Conservation (phyloP, 2,797 vertebrate genomes). For the Mus minutoides region DNA sequence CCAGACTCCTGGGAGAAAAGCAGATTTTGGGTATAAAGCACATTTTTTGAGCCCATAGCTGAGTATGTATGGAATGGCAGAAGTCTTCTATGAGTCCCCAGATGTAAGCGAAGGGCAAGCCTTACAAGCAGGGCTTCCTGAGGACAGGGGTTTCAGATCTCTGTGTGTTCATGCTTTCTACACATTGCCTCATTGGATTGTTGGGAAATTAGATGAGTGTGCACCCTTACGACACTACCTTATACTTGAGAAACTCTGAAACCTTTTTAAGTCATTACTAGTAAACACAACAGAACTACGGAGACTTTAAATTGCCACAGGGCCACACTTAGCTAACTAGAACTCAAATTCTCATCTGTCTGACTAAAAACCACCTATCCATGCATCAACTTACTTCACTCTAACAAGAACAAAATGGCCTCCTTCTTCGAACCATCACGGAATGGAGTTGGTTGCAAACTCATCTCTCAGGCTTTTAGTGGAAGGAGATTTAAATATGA, state of each 20-base stretch:
- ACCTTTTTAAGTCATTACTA: background rate
- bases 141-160: background rate
- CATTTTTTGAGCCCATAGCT: background rate
- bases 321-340: background rate
- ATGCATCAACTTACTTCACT: background rate
- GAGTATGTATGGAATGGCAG: background rate
- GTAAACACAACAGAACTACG: background rate
- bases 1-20: background rate
- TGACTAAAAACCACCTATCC: background rate
- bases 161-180: background rate
- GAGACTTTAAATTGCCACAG: background rate
- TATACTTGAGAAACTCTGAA: background rate
- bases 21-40: background rate
- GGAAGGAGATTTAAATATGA: background rate
- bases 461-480: background rate
- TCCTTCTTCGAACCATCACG: conserved; percentile 1
- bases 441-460: background rate
- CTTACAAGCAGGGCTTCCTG: background rate
- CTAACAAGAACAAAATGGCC: background rate
- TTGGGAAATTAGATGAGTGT: background rate
- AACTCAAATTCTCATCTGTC: conserved; percentile 18
- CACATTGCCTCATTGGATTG: background rate
- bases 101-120: background rate
- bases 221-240: background rate
- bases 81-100: background rate